phyloP scores from a whole-genome alignment of 2,797 vertebrate genomes.

The Otolemur crassicaudatus region DNA sequence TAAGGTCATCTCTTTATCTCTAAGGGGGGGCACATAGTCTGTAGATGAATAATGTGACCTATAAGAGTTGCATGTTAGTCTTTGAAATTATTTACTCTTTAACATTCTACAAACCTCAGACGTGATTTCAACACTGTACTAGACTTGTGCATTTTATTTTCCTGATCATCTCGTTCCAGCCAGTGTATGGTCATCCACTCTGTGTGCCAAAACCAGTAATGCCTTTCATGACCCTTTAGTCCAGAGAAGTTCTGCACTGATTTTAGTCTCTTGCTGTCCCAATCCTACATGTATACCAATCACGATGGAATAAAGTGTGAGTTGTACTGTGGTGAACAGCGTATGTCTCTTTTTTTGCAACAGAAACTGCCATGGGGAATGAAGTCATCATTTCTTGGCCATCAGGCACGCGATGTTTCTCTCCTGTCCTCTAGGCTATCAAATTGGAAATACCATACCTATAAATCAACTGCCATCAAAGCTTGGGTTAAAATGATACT shows the following conservation, averaged over 20 bases:
- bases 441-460: not conserved
- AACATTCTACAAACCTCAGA: conserved; percentile 82
- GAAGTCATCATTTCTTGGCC: conserved; percentile 27
- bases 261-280: conserved; percentile 83
- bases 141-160: conserved; percentile 75
- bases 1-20: conserved; percentile 77
- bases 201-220: conserved; percentile 87
- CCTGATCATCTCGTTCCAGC: conserved; percentile 63
- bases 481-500: not conserved
- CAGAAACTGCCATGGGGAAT: conserved; percentile 31
- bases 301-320: conserved; percentile 88
- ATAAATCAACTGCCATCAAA: not conserved
- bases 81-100: conserved; percentile 80
- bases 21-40: conserved; percentile 76
- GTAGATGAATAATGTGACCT: conserved; percentile 80
- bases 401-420: not conserved
- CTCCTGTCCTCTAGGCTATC: not conserved
- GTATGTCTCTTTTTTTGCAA: conserved; percentile 77
- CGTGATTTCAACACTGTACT: conserved; percentile 76
- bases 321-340: conserved; percentile 77
- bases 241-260: conserved; percentile 81
- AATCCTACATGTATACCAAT: conserved; percentile 79
- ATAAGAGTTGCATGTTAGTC: conserved; percentile 84
- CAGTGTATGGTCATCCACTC: conserved; percentile 76
- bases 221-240: conserved; percentile 82